Conservation (phyloP, 2,113 vertebrate genomes). For the Eclectus roratus region DNA sequence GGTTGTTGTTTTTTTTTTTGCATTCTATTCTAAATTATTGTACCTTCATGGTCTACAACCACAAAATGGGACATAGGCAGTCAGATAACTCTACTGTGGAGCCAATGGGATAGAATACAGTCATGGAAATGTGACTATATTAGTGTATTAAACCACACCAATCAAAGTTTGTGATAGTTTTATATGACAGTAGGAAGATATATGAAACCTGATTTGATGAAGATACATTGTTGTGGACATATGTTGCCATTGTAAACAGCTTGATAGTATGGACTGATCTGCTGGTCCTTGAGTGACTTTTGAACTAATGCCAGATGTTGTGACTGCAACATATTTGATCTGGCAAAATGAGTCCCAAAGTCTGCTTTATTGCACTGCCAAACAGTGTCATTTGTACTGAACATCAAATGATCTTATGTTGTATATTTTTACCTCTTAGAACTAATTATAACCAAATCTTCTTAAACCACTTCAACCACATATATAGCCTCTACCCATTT, state of each 20-base stretch:
- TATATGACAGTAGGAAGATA: background rate
- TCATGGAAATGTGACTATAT: rapidly evolving
- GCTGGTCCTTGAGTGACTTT: background rate
- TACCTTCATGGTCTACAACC: rapidly evolving
- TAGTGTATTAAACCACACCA: background rate
- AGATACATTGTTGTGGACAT: background rate
- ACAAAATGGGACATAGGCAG: background rate
- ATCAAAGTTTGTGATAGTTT: background rate
- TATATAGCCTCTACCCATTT: background rate
- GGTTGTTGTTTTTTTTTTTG: background rate
- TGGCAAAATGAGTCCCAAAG: background rate
- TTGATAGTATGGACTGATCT: background rate
- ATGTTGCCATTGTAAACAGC: background rate
- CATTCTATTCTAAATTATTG: background rate
- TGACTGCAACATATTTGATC: background rate
- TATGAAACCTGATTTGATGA: background rate
- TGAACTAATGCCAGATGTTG: background rate
- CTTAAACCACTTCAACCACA: background rate
- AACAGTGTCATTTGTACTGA: background rate
- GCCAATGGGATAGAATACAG: rapidly evolving
- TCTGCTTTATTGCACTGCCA: background rate
- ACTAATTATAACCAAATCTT: rapidly evolving
- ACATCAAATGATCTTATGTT: background rate
- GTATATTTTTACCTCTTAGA: background rate
- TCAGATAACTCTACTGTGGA: background rate